Conservation (phyloP, 2,888 invertebrate genomes). For the Caradrina kadenii region DNA sequence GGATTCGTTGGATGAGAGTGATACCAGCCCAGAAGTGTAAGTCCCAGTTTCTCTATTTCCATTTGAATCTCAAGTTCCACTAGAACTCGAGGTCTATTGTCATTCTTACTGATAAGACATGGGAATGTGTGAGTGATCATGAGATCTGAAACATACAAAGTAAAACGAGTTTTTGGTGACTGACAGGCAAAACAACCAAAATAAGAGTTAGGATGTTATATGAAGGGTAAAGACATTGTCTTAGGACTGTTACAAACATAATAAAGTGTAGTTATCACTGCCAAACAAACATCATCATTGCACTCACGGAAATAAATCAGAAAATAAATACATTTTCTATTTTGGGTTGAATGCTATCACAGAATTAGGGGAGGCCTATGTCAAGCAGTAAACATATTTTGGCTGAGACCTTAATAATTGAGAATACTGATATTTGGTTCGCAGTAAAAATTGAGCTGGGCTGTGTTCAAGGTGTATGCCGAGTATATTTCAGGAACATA, state of each 20-base stretch:
- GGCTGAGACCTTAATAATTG: neutral
- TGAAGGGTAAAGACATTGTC: neutral
- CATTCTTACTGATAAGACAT: slow-evolving; percentile 95
- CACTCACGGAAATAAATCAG: neutral
- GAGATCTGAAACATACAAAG: slow-evolving; percentile 91
- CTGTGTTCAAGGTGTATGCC: no score
- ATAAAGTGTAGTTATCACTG: neutral
- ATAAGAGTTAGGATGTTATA: neutral
- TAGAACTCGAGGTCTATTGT: slow-evolving; percentile 93
- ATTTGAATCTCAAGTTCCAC: slow-evolving; percentile 96
- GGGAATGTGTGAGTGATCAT: slow-evolving; percentile 97
- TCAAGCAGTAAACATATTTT: neutral
- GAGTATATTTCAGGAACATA: no score
- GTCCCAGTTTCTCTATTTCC: slow-evolving; percentile 95
- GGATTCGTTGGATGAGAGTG: slow-evolving; percentile 97
- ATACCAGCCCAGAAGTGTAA: slow-evolving; percentile 98
- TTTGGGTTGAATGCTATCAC: neutral
- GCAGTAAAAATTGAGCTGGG: no score
- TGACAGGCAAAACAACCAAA: neutral
- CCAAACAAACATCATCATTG: neutral
- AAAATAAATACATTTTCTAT: neutral
- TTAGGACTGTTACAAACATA: no score
- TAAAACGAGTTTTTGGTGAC: neutral
- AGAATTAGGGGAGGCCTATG: neutral
- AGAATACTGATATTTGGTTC: neutral